Conservation (phyloP, 2,797 vertebrate genomes). For the Tinamus major region DNA sequence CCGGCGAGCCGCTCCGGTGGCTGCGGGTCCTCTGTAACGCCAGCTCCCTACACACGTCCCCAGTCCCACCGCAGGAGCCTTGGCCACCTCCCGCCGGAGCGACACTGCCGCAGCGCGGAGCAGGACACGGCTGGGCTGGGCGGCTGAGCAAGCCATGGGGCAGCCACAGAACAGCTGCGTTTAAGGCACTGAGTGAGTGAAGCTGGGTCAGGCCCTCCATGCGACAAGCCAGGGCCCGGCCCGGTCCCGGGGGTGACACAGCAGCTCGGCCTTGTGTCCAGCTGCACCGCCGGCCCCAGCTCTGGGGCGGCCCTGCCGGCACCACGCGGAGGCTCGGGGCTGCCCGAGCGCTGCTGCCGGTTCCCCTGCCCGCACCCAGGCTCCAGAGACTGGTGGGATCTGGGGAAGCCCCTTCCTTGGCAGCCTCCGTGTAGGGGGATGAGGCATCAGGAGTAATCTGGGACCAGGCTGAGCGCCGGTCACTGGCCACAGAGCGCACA, state of each 20-base stretch:
- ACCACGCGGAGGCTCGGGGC: rapidly evolving
- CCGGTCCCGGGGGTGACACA: no score
- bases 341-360: neutral
- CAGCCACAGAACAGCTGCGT: neutral
- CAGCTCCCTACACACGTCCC: neutral
- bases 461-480: neutral
- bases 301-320: neutral
- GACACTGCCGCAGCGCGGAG: rapidly evolving
- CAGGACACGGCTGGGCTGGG: neutral
- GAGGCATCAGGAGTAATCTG: neutral
- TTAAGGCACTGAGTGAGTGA: slow-evolving; percentile 59
- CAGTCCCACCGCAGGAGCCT: rapidly evolving
- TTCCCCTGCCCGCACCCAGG: neutral
- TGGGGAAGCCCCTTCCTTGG: slow-evolving; percentile 12
- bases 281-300: no score
- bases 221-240: neutral
- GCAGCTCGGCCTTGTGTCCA: no score
- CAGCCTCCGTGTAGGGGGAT: slow-evolving; percentile 14
- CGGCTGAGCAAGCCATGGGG: no score
- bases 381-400: neutral
- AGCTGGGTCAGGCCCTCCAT: neutral
- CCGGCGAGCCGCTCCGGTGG: neutral
- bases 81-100: no score
- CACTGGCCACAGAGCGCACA: neutral
- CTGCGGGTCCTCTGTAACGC: neutral